Conservation (phyloP, 2,888 invertebrate species). For the Coenonympha arcania region DNA sequence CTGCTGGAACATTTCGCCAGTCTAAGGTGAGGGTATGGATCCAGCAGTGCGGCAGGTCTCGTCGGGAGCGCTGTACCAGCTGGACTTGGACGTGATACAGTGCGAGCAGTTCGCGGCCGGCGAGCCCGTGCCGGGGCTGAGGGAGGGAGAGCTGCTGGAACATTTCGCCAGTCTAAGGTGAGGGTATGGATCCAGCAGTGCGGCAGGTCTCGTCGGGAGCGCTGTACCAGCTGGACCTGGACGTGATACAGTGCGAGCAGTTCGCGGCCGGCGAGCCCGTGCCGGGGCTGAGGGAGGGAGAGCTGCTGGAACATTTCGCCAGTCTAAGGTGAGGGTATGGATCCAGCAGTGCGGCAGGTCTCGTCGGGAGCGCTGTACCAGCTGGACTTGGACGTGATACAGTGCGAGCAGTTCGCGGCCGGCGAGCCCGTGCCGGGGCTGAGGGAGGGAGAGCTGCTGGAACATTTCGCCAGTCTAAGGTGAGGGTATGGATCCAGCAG, state of each 20-base stretch:
- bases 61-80: constrained; percentile 91
- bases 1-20: constrained; percentile 91
- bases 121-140: constrained; percentile 92
- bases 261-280: constrained; percentile 97
- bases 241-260: constrained; percentile 98
- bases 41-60: constrained; percentile 83
- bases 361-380: constrained; percentile 94
- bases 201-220: constrained; percentile 94
- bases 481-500: constrained; percentile 65
- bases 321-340: constrained; percentile 77
- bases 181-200: constrained; percentile 64
- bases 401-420: constrained; percentile 98
- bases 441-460: constrained; percentile 87
- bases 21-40: constrained; percentile 74
- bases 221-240: constrained; percentile 87
- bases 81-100: constrained; percentile 92
- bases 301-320: constrained; percentile 90
- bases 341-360: constrained; percentile 79
- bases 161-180: constrained; percentile 88
- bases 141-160: constrained; percentile 88
- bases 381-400: constrained; percentile 90
- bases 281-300: constrained; percentile 88
- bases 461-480: constrained; percentile 88
- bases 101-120: constrained; percentile 98
- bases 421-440: constrained; percentile 94